A percentile compares a stretch with the other conserved stretches of the same genome.
Evolutionary conservation across 2,888 invertebrate species (phyloP).

Genomic region (Drosophila merina): DNA sequence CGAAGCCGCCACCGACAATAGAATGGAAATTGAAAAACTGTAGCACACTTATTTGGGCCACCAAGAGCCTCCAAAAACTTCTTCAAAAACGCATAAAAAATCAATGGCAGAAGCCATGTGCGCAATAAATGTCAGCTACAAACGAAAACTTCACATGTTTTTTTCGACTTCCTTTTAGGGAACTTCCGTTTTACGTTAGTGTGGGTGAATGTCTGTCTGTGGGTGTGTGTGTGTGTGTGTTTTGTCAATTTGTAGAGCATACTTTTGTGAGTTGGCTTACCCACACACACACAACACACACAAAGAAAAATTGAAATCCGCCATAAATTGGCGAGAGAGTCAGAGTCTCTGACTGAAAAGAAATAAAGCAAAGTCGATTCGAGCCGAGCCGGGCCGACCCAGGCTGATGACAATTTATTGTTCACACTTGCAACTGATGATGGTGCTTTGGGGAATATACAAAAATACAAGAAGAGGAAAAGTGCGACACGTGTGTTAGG

Average conservation of each 20-base stretch:
- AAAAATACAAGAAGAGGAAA: conserved; percentile 21
- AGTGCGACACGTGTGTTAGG: conserved; percentile 43
- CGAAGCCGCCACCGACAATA: conserved; percentile 25
- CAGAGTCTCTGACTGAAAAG: conserved; percentile 35
- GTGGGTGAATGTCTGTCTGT: not conserved
- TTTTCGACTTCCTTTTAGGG: conserved; percentile 24
- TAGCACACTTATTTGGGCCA: conserved; percentile 67
- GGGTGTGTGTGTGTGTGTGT: not conserved
- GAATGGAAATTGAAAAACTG: conserved; percentile 51
- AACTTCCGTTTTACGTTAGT: conserved; percentile 34
- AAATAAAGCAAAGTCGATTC: conserved; percentile 64
- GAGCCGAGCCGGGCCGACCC: conserved; percentile 60
- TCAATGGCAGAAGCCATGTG: conserved; percentile 74
- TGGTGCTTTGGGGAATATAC: conserved; percentile 68
- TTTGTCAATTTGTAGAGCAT: conserved; percentile 49
- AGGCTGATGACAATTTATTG: conserved; percentile 80
- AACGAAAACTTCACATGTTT: conserved; percentile 68
- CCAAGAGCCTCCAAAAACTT: conserved; percentile 59
- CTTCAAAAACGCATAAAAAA: conserved; percentile 79
- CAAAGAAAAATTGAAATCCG: conserved; percentile 75
- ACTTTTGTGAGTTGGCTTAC: conserved; percentile 52
- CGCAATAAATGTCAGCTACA: conserved; percentile 77
- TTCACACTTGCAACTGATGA: conserved; percentile 81
- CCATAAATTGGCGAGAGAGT: conserved; percentile 70
- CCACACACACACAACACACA: not conserved